phyloP scores from a whole-genome alignment of 2,113 vertebrate species.

The Baryphthengus martii region DNA sequence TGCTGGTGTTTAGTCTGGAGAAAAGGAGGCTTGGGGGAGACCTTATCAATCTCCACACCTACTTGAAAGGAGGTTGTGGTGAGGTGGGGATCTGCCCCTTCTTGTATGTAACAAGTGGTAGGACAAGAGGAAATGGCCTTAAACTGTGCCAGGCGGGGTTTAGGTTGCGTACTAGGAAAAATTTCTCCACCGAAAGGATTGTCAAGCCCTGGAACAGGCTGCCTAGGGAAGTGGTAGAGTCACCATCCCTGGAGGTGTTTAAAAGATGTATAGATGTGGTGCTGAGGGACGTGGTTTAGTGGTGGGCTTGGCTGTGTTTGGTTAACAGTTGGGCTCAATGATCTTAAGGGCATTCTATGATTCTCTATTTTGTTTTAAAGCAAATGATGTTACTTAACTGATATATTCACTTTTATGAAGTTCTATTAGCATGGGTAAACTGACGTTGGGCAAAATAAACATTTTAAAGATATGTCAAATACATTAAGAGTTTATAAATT shows the following conservation, averaged over 20 bases:
- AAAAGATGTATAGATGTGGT: background rate
- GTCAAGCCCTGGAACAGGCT: background rate
- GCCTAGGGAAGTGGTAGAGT: background rate
- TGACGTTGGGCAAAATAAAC: background rate
- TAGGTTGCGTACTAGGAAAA: background rate
- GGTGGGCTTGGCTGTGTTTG: background rate
- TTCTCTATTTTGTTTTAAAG: background rate
- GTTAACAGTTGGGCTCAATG: background rate
- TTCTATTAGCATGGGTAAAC: background rate
- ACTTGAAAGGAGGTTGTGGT: background rate
- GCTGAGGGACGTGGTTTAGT: background rate
- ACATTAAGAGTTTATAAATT: background rate
- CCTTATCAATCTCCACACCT: background rate
- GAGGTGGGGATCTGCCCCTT: background rate
- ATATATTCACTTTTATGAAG: background rate
- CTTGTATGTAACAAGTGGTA: background rate
- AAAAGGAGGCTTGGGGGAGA: background rate
- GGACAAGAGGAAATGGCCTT: background rate
- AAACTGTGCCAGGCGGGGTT: background rate
- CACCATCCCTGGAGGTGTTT: background rate
- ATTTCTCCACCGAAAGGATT: background rate
- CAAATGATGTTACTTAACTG: background rate
- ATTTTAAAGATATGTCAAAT: background rate
- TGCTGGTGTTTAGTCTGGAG: background rate
- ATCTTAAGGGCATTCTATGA: background rate